These are phyloP conservation scores for Alsophila aescularia DNA, from an alignment of 2,888 invertebrate species.

Conservation along the genomic window DNA sequence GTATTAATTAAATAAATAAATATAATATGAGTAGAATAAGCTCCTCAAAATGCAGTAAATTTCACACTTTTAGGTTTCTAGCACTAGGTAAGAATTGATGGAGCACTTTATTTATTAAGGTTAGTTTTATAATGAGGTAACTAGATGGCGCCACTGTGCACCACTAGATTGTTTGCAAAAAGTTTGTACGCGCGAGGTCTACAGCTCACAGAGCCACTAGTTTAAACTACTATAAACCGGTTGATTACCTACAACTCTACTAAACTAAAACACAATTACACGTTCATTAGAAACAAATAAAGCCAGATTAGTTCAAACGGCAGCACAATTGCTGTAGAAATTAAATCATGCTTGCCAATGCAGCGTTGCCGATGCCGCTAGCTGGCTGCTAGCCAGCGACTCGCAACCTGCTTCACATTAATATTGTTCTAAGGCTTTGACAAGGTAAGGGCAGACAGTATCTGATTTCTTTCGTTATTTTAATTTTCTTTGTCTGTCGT, in stretches of 20 bases:
- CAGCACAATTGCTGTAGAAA: slow-evolving; percentile 36
- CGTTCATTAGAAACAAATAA: slow-evolving; percentile 23
- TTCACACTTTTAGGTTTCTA: too few relatives aligned
- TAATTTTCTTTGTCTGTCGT: neutral
- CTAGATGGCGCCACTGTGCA: too few relatives aligned
- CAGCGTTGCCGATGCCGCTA: slow-evolving; percentile 30
- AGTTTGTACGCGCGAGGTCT: too few relatives aligned
- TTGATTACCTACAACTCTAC: neutral
- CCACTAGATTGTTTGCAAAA: too few relatives aligned
- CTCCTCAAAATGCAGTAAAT: too few relatives aligned
- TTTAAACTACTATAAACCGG: too few relatives aligned
- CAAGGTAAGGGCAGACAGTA: neutral
- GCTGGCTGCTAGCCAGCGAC: slow-evolving; percentile 23
- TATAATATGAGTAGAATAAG: too few relatives aligned
- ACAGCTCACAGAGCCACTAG: too few relatives aligned
- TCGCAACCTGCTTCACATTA: slow-evolving; percentile 28
- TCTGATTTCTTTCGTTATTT: neutral
- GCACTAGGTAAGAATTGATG: too few relatives aligned
- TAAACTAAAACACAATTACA: slow-evolving; percentile 10
- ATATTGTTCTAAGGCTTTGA: slow-evolving; percentile 30
- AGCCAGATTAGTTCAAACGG: slow-evolving; percentile 28
- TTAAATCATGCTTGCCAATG: slow-evolving; percentile 42
- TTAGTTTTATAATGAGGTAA: too few relatives aligned
- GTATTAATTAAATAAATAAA: too few relatives aligned
- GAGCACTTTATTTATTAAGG: too few relatives aligned